Evolutionary conservation across 2,888 invertebrate genomes (phyloP), one percentile per base, ranked within the genome.

Genomic region (Hyalella azteca): DNA sequence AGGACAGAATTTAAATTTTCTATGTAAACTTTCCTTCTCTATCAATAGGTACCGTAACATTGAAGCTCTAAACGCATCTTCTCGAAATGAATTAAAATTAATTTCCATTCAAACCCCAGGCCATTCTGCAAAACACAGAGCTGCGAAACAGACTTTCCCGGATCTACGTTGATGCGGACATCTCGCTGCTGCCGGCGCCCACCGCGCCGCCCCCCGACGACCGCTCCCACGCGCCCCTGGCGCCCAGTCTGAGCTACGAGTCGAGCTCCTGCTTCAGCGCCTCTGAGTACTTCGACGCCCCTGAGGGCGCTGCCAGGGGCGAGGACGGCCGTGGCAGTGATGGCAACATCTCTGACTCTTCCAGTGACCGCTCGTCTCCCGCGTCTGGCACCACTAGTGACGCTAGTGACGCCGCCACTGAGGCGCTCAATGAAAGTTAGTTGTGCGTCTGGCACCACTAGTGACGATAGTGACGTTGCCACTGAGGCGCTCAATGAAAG

Each of bases 71-170:
- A n/a, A n/a, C n/a, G n/a, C n/a, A n/a, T n/a, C n/a, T n/a, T n/a
- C n/a, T n/a, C n/a, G n/a, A n/a, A n/a, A n/a, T n/a, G n/a, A n/a
- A n/a, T n/a, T n/a, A n/a, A n/a, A n/a, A n/a, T n/a, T n/a, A n/a
- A n/a, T n/a, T n/a, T n/a, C n/a, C n/a, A n/a, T n/a, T n/a, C n/a
- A n/a, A n/a, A n/a, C 26, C 26, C 13, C 90, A 93, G 85, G 92
- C 93, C 0, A 87, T 93, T 81, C 92, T 93, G 84, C 94, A 94
- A 88, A 94, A 94, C 88, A 90, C 91, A 82, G 93, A 94, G 86
- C 89, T 94, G 85, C 91, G 92, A 82, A 86, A 87, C 7, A 86
- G 88, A 77, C 86, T 90, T 73, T 85, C 87, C 48, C 86, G 87
- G 83, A 88, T 88, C 84, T 87, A 87, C 78, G 86, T 86, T 75